Conservation (phyloP, 2,797 vertebrate species). For the Chaetophractus vellerosus region DNA sequence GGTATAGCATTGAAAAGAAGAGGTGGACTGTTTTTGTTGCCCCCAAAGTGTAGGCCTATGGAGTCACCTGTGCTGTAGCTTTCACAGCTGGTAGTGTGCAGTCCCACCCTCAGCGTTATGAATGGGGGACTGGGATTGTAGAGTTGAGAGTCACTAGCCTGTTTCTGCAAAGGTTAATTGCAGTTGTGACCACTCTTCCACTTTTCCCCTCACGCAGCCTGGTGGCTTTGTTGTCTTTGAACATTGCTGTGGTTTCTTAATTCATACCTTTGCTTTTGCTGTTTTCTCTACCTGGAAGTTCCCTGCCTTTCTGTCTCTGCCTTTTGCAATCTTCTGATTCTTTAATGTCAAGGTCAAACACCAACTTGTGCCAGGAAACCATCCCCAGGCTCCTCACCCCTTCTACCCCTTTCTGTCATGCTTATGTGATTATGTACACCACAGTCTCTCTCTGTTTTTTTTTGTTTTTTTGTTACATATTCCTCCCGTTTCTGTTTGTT, state of each 20-base stretch:
- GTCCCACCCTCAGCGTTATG: background rate
- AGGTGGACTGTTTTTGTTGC: background rate
- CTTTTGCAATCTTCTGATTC: background rate
- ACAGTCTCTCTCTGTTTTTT: too few relatives aligned
- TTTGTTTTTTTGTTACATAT: too few relatives aligned
- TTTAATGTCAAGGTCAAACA: background rate
- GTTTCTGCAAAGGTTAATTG: background rate
- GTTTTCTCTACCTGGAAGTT: background rate
- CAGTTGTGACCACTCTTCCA: background rate
- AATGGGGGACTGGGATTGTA: background rate
- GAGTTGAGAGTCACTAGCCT: background rate
- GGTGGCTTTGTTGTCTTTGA: background rate
- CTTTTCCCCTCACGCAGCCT: background rate
- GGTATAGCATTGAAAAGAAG: background rate
- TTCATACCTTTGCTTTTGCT: background rate
- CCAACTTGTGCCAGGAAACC: background rate
- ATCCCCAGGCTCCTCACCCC: background rate
- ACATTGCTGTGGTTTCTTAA: background rate
- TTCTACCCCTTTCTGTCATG: background rate
- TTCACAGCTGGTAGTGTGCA: background rate
- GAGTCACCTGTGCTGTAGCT: background rate
- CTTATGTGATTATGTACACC: background rate
- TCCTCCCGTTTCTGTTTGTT: too few relatives aligned
- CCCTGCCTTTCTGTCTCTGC: background rate
- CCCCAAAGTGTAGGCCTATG: background rate